phyloP scores from a whole-genome alignment of 2,888 invertebrate species.

The Hoplodrina ambigua region DNA sequence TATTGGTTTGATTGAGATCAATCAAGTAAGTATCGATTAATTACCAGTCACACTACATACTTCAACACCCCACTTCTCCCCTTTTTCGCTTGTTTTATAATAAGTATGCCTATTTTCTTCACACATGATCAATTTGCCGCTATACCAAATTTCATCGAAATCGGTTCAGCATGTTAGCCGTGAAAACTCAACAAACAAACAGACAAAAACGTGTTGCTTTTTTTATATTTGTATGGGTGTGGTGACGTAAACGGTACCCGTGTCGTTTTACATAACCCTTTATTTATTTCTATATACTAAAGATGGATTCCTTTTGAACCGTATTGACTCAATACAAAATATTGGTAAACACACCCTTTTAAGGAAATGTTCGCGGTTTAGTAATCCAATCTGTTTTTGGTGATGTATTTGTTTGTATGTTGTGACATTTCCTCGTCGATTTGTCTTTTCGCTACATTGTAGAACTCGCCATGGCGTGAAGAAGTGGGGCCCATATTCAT shows the following conservation, averaged over 20 bases:
- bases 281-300: constrained; percentile 6
- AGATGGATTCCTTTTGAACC: constrained; percentile 28
- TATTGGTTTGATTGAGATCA: too few species aligned
- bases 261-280: constrained; percentile 32
- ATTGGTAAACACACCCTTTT: constrained; percentile 27
- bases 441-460: too few species aligned
- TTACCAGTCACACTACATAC: too few species aligned
- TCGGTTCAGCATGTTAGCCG: too few species aligned
- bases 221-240: not conserved
- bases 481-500: too few species aligned
- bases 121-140: too few species aligned
- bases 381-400: constrained; percentile 14
- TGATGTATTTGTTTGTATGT: not conserved
- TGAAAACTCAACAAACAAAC: not conserved
- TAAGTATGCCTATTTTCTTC: not conserved
- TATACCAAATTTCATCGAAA: not conserved
- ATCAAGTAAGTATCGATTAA: too few species aligned
- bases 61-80: not conserved
- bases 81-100: too few species aligned
- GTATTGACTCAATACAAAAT: constrained; percentile 27
- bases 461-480: not conserved
- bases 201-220: not conserved
- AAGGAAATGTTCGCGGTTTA: constrained; percentile 15
- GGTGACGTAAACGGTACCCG: constrained; percentile 12
- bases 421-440: not conserved